Evolutionary conservation across 2,113 vertebrate genomes (phyloP).

Genomic region (Neolamprologus caudopunctatus): DNA sequence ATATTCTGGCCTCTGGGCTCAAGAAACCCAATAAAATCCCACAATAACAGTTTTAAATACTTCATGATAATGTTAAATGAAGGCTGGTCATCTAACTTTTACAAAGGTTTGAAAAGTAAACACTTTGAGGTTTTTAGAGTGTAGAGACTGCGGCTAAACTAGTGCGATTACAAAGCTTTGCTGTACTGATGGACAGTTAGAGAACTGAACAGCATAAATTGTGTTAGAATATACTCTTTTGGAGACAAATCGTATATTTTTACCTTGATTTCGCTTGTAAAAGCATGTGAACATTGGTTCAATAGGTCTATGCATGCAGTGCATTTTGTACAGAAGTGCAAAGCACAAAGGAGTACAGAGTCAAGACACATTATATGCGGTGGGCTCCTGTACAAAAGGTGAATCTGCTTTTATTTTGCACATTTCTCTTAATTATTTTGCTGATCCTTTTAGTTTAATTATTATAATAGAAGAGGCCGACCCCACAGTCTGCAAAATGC

Average conservation of each 20-base stretch:
- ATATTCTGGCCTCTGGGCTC: not conserved
- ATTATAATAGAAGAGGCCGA: not conserved
- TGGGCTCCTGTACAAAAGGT: not conserved
- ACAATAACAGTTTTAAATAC: not conserved
- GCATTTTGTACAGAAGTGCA: not conserved
- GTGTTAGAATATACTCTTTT: not conserved
- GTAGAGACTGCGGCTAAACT: not conserved
- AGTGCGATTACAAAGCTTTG: not conserved
- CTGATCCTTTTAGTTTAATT: not conserved
- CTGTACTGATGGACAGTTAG: not conserved
- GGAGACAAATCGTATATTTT: fast-evolving
- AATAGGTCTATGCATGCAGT: not conserved
- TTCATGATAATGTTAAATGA: not conserved
- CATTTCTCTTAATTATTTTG: not conserved
- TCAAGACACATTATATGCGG: not conserved
- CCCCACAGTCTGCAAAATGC: not conserved
- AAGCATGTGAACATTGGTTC: not conserved
- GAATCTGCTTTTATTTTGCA: not conserved
- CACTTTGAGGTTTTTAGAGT: not conserved
- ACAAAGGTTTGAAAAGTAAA: not conserved
- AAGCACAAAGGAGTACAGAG: not conserved
- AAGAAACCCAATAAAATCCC: slow-evolving; percentile 17
- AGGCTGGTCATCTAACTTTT: not conserved
- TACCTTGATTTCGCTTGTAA: fast-evolving
- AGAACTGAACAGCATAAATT: not conserved